Evolutionary conservation across 2,888 invertebrate species (phyloP).

Genomic region (Ectropis crepuscularia): DNA sequence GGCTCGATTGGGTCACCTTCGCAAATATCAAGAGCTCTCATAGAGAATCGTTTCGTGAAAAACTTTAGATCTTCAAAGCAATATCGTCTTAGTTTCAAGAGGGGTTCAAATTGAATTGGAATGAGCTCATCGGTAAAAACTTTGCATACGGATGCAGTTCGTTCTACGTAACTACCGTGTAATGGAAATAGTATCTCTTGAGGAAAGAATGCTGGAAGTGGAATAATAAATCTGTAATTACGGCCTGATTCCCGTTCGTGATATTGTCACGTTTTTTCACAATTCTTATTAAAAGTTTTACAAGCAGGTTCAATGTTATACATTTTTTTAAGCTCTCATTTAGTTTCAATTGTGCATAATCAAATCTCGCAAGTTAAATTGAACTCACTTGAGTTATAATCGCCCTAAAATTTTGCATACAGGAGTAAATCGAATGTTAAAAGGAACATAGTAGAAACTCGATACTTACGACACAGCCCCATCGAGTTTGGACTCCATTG

Average conservation of each 20-base stretch:
- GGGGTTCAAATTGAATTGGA: conserved; percentile 42
- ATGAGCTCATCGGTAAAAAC: conserved; percentile 37
- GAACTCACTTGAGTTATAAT: no score
- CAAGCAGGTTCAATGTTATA: no score
- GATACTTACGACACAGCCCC: no score
- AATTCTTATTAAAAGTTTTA: not conserved
- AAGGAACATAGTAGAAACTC: no score
- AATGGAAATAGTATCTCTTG: conserved; percentile 54
- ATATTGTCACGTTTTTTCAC: conserved; percentile 25
- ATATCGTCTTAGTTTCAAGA: conserved; percentile 30
- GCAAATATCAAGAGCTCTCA: conserved; percentile 38
- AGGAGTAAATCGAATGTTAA: no score
- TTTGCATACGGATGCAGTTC: conserved; percentile 53
- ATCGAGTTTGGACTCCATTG: no score
- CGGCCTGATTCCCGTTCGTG: conserved; percentile 36
- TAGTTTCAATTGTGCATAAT: no score
- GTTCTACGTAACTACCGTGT: conserved; percentile 52
- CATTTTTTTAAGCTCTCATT: no score
- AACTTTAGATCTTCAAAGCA: conserved; percentile 41
- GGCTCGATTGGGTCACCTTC: conserved; percentile 35
- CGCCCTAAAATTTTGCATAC: no score
- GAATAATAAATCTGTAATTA: conserved; percentile 56
- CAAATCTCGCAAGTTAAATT: no score
- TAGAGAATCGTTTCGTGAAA: conserved; percentile 46
- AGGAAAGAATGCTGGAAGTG: conserved; percentile 50